phyloP scores from a whole-genome alignment of 37 sponge, comb jelly and placozoan species.

The Aplysina aerophoba region DNA sequence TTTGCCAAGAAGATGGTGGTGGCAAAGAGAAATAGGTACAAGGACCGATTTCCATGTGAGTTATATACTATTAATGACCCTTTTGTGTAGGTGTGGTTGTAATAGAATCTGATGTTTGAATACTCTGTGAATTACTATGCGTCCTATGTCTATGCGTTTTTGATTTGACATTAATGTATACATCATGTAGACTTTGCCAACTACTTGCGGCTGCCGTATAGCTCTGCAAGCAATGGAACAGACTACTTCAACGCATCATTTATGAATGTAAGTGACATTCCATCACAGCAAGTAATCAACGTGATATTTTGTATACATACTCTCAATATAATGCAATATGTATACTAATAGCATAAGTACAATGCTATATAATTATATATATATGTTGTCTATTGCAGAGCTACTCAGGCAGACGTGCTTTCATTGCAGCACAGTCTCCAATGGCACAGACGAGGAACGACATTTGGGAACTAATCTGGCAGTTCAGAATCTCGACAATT shows the following conservation, averaged over 20 bases:
- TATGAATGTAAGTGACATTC: neutral
- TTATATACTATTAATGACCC: neutral
- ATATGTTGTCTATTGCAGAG: neutral
- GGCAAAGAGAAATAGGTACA: constrained; percentile 9
- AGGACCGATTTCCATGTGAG: constrained; percentile 17
- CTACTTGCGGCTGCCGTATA: neutral
- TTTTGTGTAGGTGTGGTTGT: neutral
- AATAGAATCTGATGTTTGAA: neutral
- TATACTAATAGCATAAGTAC: neutral
- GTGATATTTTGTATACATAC: neutral
- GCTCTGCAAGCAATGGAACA: neutral
- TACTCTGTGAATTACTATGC: neutral
- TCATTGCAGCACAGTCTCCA: constrained; percentile 11
- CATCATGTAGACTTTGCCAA: neutral
- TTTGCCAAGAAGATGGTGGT: neutral
- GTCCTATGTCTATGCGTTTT: neutral
- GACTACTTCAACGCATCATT: neutral
- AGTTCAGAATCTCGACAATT: neutral
- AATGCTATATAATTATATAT: neutral
- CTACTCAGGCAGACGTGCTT: neutral
- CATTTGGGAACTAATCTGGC: constrained; percentile 7
- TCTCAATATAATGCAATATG: neutral
- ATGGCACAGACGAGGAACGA: neutral
- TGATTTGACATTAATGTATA: too few relatives aligned
- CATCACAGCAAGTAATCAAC: too few relatives aligned